Evolutionary conservation across 2,113 vertebrate species (phyloP), one percentile per base, ranked within the genome.

Genomic region (Ranitomeya variabilis): DNA sequence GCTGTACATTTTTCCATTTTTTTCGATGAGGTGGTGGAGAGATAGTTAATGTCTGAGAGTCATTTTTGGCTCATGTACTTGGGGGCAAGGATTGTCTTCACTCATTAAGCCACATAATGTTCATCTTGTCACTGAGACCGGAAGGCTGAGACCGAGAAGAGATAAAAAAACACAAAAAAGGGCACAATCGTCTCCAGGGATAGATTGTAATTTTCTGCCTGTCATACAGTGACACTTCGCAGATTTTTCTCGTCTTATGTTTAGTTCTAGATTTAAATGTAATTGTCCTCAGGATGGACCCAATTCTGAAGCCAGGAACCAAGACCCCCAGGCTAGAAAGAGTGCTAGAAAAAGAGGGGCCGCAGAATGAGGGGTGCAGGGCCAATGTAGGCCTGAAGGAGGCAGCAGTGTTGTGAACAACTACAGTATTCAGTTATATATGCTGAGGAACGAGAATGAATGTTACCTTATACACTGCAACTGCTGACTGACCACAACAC

Each of bases 131-230:
- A 92, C 89, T 91, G 91, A 92, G 92, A 93, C 93, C 93, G 80
- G 91, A 91, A 94, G 93, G 92, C 14, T n/a, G 59, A 79, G 59
- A 77, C 19, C 16, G 59, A 66, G 19, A 78, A 1, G 23, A 14
- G 90, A 90, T 76, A 37, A 59, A 60, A 76, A 37, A 54, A 2
- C 13, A 15, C 7, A n/a, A 31, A 86, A 92, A 93, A 92, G 92
- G 91, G 91, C 90, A 90, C 93, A 93, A 92, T 90, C 89, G 91
- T 94, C 92, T 92, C 90, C 81, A 51, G 90, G 90, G 92, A 92
- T 90, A 90, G 89, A 93, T 93, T 93, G 90, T 92, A 92, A 94
- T 94, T 94, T 94, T 93, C 94, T 93, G 93, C 92, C 90, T 94
- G 93, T 94, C 93, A 93, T 91, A 91, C 89, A 90, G 79, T 93